A percentile compares a stretch with the other conserved stretches of the same genome.
These are phyloP conservation scores for human (Homo sapiens) DNA, from an alignment of 2,113 vertebrate species.

Conservation along the genomic window DNA sequence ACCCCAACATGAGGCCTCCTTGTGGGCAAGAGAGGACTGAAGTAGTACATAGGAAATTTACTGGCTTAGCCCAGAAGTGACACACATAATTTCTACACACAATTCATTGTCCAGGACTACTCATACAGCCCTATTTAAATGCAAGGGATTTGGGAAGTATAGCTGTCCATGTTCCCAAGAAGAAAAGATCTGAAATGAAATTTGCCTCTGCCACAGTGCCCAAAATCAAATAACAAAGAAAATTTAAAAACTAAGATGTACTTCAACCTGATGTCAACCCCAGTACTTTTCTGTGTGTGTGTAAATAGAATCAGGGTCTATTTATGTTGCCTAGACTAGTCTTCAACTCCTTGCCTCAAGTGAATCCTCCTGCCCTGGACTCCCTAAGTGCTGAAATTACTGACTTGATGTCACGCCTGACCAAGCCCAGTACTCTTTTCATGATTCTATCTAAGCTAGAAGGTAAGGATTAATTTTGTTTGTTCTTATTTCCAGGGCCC, in stretches of 20 bases:
- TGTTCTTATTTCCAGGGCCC: neutral
- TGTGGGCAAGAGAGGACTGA: neutral
- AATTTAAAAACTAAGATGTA: constrained; percentile 8
- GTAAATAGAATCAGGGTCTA: too few species aligned
- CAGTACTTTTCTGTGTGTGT: neutral
- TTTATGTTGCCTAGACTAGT: too few species aligned
- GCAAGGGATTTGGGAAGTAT: neutral
- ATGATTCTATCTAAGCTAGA: neutral
- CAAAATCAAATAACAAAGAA: constrained; percentile 8
- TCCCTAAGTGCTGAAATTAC: too few species aligned
- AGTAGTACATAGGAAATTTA: neutral
- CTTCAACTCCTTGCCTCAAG: too few species aligned
- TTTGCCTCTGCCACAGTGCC: neutral
- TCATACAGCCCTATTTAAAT: neutral
- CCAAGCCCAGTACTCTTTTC: neutral
- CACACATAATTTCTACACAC: neutral
- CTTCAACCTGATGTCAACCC: neutral
- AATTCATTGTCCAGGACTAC: neutral
- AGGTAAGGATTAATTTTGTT: neutral
- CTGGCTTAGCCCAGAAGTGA: neutral
- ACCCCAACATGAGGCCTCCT: neutral
- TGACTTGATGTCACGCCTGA: neutral
- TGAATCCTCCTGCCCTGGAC: too few species aligned
- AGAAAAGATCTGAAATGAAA: constrained; percentile 40
- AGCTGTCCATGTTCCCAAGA: constrained; percentile 35